phyloP scores from a whole-genome alignment of 1,140 invertebrate genomes.

The Drosophila truncata region DNA sequence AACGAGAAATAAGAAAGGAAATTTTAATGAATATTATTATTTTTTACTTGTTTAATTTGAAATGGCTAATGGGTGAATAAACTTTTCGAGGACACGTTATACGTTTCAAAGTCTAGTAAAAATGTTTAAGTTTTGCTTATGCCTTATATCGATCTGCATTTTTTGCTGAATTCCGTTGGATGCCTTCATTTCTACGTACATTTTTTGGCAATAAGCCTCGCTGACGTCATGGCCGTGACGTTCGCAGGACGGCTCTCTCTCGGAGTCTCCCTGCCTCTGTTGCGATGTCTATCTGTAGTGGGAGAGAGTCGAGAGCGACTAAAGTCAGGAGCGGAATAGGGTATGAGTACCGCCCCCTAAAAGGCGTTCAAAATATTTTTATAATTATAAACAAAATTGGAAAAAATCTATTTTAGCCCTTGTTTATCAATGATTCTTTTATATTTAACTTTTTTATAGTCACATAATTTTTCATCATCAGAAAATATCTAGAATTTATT shows the following conservation, averaged over 20 bases:
- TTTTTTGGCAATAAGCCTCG: constrained; percentile 50
- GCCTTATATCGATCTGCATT: constrained; percentile 12
- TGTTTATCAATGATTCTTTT: not conserved
- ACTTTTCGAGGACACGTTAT: not conserved
- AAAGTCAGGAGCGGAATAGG: not conserved
- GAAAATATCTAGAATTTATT: not conserved
- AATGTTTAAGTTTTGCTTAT: not conserved
- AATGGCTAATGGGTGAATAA: not conserved
- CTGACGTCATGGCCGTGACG: constrained; percentile 76
- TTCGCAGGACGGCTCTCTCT: constrained; percentile 14
- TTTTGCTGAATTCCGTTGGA: constrained; percentile 19
- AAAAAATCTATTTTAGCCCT: not conserved
- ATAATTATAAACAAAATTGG: not conserved
- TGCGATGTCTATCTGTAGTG: not conserved
- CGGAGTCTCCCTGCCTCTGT: constrained; percentile 2
- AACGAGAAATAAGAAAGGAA: not conserved
- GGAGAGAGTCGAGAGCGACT: constrained; percentile 5
- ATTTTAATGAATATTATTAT: not conserved
- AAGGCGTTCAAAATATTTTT: not conserved
- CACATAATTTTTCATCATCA: not conserved
- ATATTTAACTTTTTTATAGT: not conserved
- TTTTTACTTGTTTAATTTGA: not conserved
- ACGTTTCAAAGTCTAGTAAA: not conserved
- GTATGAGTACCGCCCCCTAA: not conserved
- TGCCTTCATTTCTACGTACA: constrained; percentile 8